Conservation (phyloP, 2,113 vertebrate genomes). For the Hepsetus odoe region DNA sequence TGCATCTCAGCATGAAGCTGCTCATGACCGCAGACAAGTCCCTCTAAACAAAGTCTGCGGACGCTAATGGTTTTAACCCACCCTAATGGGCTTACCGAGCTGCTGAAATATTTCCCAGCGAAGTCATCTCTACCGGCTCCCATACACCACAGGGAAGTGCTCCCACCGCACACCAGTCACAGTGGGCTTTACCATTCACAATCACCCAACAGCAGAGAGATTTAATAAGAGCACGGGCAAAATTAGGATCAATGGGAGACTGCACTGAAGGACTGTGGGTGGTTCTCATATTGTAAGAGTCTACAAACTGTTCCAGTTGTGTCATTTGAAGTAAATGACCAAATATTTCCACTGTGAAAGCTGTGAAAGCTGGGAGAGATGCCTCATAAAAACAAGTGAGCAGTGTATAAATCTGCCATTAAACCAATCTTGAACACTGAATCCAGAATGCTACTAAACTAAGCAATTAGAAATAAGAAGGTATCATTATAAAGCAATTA, state of each 20-base stretch:
- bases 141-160: conserved; percentile 27
- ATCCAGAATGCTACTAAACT: conserved; percentile 64
- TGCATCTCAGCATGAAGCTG: conserved; percentile 48
- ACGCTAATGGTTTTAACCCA: conserved; percentile 46
- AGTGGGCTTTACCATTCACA: conserved; percentile 35
- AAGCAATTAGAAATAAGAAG: conserved; percentile 70
- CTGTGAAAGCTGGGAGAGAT: conserved; percentile 2
- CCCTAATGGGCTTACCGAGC: conserved; percentile 41
- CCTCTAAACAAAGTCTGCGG: conserved; percentile 48
- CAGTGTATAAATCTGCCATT: conserved; percentile 38
- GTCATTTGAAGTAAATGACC: conserved; percentile 28
- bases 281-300: conserved; percentile 31
- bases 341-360: conserved; percentile 16
- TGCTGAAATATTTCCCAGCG: conserved; percentile 45
- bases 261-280: conserved; percentile 22
- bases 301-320: conserved; percentile 12
- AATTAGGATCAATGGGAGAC: conserved; percentile 40
- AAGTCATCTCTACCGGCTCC: conserved; percentile 15
- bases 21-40: conserved; percentile 40
- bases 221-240: conserved; percentile 40
- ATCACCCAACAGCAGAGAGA: conserved; percentile 33
- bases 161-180: conserved; percentile 26
- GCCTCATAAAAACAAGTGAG: conserved; percentile 26
- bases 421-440: conserved; percentile 54
- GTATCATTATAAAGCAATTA: conserved; percentile 75